phyloP scores from a whole-genome alignment of 2,113 vertebrate genomes.

The Oreochromis niloticus region DNA sequence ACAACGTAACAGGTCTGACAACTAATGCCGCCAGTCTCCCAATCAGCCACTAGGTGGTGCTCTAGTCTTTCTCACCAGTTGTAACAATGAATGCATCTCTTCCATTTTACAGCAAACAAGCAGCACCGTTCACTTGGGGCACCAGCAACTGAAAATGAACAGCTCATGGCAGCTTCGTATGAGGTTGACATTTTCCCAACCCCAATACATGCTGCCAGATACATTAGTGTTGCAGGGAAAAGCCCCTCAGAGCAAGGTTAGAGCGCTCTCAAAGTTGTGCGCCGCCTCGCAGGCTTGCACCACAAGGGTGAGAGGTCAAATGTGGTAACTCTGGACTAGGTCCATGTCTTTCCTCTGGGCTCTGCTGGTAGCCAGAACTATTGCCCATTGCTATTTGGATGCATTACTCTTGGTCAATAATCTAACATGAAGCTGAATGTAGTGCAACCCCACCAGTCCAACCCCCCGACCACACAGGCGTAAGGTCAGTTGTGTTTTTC shows the following conservation, averaged over 20 bases:
- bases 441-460: neutral
- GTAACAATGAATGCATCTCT: slow-evolving; percentile 27
- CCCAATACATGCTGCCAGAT: slow-evolving; percentile 53
- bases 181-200: slow-evolving; percentile 63
- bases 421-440: slow-evolving; percentile 42
- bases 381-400: slow-evolving; percentile 23
- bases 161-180: slow-evolving; percentile 57
- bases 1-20: neutral
- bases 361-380: slow-evolving; percentile 24
- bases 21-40: neutral
- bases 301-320: slow-evolving; percentile 61
- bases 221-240: slow-evolving; percentile 47
- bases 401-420: slow-evolving; percentile 59
- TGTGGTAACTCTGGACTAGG: slow-evolving; percentile 32
- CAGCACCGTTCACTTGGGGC: slow-evolving; percentile 29
- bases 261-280: slow-evolving; percentile 40
- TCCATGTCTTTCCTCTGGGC: slow-evolving; percentile 56
- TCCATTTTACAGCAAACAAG: slow-evolving; percentile 38
- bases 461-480: neutral
- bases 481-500: slow-evolving; percentile 25
- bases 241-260: slow-evolving; percentile 67
- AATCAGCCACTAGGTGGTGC: slow-evolving; percentile 48
- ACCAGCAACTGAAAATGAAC: slow-evolving; percentile 54
- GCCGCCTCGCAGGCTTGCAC: slow-evolving; percentile 47
- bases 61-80: neutral